phyloP scores from a whole-genome alignment of 35 echinoderm and acorn worm species.

The Apostichopus japonicus region DNA sequence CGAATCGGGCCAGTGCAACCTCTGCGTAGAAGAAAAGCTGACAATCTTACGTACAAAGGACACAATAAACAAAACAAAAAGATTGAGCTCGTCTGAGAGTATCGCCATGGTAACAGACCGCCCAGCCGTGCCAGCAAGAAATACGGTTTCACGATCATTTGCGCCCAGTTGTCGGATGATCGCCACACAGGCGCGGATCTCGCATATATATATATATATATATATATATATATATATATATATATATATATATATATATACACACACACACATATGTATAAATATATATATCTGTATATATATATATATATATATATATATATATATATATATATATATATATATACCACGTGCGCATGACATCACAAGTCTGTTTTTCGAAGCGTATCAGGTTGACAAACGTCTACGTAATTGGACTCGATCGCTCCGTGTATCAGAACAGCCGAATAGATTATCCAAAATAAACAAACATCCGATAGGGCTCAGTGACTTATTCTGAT shows the following conservation, averaged over 20 bases:
- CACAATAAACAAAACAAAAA: too few species aligned
- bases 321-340: conserved; percentile 2
- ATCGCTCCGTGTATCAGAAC: conserved; percentile 15
- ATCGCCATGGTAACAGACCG: too few species aligned
- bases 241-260: neutral
- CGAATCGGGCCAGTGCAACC: too few species aligned
- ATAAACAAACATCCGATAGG: conserved; percentile 26
- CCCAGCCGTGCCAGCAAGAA: too few species aligned
- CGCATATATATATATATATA: neutral
- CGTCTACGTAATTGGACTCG: neutral
- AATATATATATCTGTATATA: too few species aligned
- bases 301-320: conserved; percentile 23
- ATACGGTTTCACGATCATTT: too few species aligned
- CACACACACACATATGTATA: too few species aligned
- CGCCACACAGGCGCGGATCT: too few species aligned
- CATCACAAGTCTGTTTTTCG: neutral
- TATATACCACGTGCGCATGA: neutral
- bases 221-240: neutral
- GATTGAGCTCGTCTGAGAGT: too few species aligned
- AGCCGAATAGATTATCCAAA: conserved; percentile 13
- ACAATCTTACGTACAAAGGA: too few species aligned
- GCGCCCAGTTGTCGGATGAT: too few species aligned
- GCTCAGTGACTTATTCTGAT: neutral
- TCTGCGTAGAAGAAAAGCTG: too few species aligned
- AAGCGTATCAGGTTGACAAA: neutral